Evolutionary conservation across 2,888 invertebrate genomes (phyloP).

Genomic region (Hoplodrina ambigua): DNA sequence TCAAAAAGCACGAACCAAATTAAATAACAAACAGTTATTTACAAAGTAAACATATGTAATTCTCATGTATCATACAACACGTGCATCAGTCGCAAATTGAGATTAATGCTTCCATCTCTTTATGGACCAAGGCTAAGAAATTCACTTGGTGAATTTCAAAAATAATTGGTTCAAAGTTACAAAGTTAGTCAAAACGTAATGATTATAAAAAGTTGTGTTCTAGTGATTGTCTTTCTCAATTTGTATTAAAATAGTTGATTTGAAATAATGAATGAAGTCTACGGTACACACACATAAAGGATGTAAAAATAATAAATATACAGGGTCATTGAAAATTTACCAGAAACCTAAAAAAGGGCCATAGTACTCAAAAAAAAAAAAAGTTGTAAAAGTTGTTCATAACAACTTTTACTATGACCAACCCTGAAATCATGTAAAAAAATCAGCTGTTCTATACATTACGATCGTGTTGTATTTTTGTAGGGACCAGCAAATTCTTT

Average conservation of each 20-base stretch:
- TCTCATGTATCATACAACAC: slow-evolving; percentile 34
- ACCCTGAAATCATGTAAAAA: too few relatives aligned
- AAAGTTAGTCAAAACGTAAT: slow-evolving; percentile 27
- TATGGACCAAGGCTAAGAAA: slow-evolving; percentile 51
- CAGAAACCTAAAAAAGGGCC: too few relatives aligned
- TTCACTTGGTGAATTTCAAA: slow-evolving; percentile 37
- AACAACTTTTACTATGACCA: too few relatives aligned
- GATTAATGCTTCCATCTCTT: slow-evolving; percentile 52
- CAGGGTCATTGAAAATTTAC: too few relatives aligned
- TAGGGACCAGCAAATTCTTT: too few relatives aligned
- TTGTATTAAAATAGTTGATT: background rate
- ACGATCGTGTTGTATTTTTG: too few relatives aligned
- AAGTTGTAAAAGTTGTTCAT: too few relatives aligned
- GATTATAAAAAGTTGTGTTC: slow-evolving; percentile 8
- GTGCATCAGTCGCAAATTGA: slow-evolving; percentile 49
- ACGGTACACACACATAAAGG: background rate
- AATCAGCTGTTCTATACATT: too few relatives aligned
- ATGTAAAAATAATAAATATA: too few relatives aligned
- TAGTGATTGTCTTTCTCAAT: slow-evolving; percentile 24
- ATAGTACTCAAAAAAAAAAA: too few relatives aligned
- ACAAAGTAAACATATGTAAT: slow-evolving; percentile 32
- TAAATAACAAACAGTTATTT: slow-evolving; percentile 15
- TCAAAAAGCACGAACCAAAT: slow-evolving; percentile 18
- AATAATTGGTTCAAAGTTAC: slow-evolving; percentile 49
- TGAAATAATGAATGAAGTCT: background rate